Evolutionary conservation across 2,888 invertebrate species (phyloP).

Genomic region (Sepioteuthis lessoniana): DNA sequence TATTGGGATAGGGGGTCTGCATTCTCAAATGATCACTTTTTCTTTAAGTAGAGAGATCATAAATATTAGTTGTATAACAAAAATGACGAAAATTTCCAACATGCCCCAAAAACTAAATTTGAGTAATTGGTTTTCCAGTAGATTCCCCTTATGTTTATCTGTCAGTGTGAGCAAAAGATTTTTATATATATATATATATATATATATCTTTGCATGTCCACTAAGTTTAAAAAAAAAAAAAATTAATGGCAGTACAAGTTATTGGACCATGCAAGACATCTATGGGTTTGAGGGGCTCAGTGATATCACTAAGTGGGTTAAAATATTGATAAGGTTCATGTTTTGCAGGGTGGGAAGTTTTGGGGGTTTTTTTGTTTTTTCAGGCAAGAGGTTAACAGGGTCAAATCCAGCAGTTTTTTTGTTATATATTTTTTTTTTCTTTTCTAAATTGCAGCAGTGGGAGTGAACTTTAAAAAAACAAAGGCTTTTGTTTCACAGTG

Average conservation of each 20-base stretch:
- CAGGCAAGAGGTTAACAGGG: background rate
- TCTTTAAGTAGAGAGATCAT: too few species aligned
- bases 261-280: background rate
- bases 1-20: too few species aligned
- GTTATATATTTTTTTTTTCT: background rate
- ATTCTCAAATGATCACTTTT: too few species aligned
- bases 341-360: background rate
- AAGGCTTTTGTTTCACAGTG: background rate
- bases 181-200: too few species aligned
- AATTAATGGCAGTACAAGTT: conserved; percentile 2
- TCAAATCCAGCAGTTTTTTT: background rate
- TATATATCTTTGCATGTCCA: background rate
- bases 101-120: too few species aligned
- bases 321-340: background rate
- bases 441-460: background rate
- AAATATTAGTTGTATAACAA: too few species aligned
- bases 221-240: background rate
- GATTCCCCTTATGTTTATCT: background rate
- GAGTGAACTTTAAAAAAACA: background rate
- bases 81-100: too few species aligned
- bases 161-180: background rate
- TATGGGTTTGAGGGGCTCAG: background rate
- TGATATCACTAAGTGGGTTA: background rate
- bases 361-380: too few species aligned
- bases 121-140: background rate